phyloP scores from a whole-genome alignment of 2,113 vertebrate genomes.

The Lutjanus erythropterus region DNA sequence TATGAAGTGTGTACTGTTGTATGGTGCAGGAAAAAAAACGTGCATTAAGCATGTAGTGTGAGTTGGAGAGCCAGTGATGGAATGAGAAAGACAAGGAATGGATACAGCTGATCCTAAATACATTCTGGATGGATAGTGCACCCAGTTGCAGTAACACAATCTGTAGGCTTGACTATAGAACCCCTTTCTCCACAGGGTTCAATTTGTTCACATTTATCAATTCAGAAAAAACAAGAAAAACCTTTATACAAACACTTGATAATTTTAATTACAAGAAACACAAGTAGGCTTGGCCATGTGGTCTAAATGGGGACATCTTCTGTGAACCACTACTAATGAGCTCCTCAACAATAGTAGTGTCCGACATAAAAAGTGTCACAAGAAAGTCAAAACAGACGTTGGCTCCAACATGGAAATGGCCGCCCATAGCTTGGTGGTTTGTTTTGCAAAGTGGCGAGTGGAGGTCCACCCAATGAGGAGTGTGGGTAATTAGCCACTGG shows the following conservation, averaged over 20 bases:
- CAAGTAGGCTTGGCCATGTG: neutral
- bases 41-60: neutral
- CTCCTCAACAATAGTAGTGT: neutral
- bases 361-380: slow-evolving; percentile 18
- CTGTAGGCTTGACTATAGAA: no score
- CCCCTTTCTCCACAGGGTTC: neutral
- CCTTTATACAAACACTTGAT: neutral
- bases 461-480: slow-evolving; percentile 29
- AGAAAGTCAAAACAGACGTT: neutral
- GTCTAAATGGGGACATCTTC: neutral
- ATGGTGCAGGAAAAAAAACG: neutral
- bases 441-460: slow-evolving; percentile 37
- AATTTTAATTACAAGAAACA: neutral
- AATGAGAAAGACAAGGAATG: neutral
- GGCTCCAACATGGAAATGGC: slow-evolving; percentile 45
- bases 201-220: neutral
- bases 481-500: slow-evolving; percentile 73
- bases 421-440: slow-evolving; percentile 26
- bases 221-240: neutral
- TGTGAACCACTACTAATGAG: slow-evolving; percentile 26
- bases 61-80: neutral
- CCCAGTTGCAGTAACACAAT: neutral
- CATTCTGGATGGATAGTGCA: neutral
- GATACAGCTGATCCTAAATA: neutral
- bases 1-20: neutral